Percentiles rank a stretch among this genome's conserved stretches.
phyloP scores from a whole-genome alignment of 2,797 vertebrate genomes.

The Orestias chungarensis region DNA sequence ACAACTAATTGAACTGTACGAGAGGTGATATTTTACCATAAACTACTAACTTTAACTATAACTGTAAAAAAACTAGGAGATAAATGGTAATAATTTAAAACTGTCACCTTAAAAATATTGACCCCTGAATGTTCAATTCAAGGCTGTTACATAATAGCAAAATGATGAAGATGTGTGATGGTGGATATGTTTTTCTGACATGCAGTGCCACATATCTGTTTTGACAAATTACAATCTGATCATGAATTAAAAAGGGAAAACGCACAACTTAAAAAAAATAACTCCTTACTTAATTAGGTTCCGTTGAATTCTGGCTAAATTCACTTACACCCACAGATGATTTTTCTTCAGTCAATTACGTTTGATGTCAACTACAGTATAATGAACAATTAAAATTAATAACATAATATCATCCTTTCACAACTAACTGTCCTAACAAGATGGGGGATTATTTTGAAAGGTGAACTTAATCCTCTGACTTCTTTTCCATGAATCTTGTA shows the following conservation, averaged over 20 bases:
- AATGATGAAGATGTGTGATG: neutral
- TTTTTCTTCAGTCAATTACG: slow-evolving; percentile 43
- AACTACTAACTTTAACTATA: neutral
- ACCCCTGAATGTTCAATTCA: neutral
- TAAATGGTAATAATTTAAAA: neutral
- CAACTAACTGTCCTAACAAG: slow-evolving; percentile 15
- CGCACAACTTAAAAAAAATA: slow-evolving; percentile 1
- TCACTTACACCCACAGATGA: slow-evolving; percentile 25
- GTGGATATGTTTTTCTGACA: slow-evolving; percentile 2
- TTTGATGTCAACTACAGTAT: slow-evolving; percentile 34
- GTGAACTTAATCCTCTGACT: slow-evolving; percentile 17
- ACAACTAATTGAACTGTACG: slow-evolving; percentile 30
- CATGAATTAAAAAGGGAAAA: slow-evolving; percentile 12
- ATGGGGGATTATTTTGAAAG: slow-evolving; percentile 14
- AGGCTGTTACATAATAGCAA: neutral
- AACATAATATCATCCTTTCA: slow-evolving; percentile 22
- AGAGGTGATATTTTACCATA: slow-evolving; percentile 14
- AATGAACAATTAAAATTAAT: slow-evolving; percentile 30
- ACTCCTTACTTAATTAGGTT: slow-evolving; percentile 21
- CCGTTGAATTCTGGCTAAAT: slow-evolving; percentile 40
- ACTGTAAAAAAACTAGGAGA: slow-evolving; percentile 8
- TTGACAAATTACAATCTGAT: slow-evolving; percentile 15
- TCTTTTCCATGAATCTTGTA: slow-evolving; percentile 15
- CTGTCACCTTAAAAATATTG: slow-evolving; percentile 1
- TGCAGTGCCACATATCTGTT: slow-evolving; percentile 6